Conservation (phyloP, 2,113 vertebrate species). For the Ramphastos sulfuratus region DNA sequence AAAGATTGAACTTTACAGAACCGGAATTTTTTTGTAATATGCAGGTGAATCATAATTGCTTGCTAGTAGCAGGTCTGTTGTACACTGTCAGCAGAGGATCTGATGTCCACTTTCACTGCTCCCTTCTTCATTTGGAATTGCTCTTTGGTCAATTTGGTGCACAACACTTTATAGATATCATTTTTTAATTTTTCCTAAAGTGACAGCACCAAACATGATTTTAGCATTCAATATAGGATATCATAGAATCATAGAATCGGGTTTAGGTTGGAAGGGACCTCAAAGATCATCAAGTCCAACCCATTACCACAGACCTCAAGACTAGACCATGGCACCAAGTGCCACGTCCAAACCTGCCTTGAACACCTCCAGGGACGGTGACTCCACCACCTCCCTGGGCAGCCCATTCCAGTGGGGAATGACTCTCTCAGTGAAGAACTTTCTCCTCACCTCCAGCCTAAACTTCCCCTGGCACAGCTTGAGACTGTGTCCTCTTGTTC, state of each 20-base stretch:
- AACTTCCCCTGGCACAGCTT: no score
- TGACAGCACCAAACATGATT: neutral
- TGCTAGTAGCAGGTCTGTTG: slow-evolving; percentile 29
- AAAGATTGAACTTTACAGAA: slow-evolving; percentile 65
- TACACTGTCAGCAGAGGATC: neutral
- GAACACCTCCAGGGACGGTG: no score
- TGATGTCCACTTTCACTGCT: neutral
- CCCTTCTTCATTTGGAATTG: neutral
- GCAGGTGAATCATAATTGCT: slow-evolving; percentile 41
- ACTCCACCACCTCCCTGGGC: no score
- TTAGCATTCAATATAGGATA: neutral
- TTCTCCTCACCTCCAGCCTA: no score
- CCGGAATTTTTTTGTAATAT: slow-evolving; percentile 43
- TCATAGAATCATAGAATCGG: neutral
- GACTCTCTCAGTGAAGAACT: no score
- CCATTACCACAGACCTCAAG: no score
- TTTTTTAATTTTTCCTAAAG: neutral
- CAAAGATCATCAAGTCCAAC: no score
- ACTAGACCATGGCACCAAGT: no score
- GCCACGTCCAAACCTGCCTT: no score
- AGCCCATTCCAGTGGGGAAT: no score
- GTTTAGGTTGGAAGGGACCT: no score
- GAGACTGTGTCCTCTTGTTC: no score
- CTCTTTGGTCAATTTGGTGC: neutral
- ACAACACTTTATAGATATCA: neutral